Conservation (phyloP, 1,140 invertebrate species). For the Bactericera cockerelli region DNA sequence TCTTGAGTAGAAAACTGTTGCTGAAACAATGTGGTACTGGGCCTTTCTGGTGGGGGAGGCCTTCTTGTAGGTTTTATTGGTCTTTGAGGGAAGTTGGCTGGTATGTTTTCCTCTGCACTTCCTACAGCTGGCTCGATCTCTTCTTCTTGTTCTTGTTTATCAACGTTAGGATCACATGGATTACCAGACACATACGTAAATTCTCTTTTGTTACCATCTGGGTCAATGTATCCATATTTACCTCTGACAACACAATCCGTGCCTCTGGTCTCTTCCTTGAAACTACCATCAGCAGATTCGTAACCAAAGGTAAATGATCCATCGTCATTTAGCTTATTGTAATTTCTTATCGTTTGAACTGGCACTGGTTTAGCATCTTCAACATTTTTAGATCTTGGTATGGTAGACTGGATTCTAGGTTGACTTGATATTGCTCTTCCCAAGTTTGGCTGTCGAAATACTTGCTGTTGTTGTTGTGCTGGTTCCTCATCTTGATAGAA, state of each 20-base stretch:
- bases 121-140: conserved; percentile 23
- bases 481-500: conserved; percentile 8
- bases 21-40: conserved; percentile 27
- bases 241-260: conserved; percentile 73
- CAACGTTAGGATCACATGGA: conserved; percentile 66
- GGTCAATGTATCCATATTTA: conserved; percentile 77
- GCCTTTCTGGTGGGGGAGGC: conserved; percentile 24
- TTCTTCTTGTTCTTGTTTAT: conserved; percentile 46
- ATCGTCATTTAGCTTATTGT: conserved; percentile 67
- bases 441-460: conserved; percentile 18
- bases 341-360: conserved; percentile 61
- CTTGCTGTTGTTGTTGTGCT: not conserved
- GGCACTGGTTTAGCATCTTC: conserved; percentile 47
- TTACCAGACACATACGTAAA: conserved; percentile 85
- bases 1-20: conserved; percentile 25
- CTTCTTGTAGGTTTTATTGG: conserved; percentile 2
- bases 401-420: conserved; percentile 1
- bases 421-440: conserved; percentile 18
- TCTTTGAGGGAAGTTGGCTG: conserved; percentile 21
- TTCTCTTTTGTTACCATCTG: conserved; percentile 70
- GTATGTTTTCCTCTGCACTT: conserved; percentile 25
- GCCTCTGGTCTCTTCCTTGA: conserved; percentile 73
- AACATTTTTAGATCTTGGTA: conserved; percentile 13
- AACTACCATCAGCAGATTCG: conserved; percentile 73
- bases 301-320: conserved; percentile 78